Percentiles rank a stretch among this genome's conserved stretches.
phyloP scores from a whole-genome alignment of 2,888 invertebrate species.

The Alloscopus bannaensis region DNA sequence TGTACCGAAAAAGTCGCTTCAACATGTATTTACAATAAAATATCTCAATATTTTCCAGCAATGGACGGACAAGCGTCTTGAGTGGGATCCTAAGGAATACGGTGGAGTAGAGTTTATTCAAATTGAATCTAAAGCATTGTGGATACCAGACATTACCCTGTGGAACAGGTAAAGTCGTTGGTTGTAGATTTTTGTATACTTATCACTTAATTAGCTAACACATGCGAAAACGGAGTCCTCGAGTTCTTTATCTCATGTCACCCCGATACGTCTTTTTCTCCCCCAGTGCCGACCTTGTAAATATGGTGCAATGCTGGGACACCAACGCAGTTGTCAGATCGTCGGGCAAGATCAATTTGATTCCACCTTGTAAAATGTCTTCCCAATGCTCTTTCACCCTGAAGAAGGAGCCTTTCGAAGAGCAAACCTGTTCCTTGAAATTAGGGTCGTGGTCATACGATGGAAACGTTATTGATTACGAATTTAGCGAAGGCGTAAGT shows the following conservation, averaged over 20 bases:
- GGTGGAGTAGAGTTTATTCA: slow-evolving; percentile 55
- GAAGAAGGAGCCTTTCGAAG: slow-evolving; percentile 49
- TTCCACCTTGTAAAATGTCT: slow-evolving; percentile 65
- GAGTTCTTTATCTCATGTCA: no score
- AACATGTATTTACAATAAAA: neutral
- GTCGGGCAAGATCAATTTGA: slow-evolving; percentile 58
- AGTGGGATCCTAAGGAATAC: slow-evolving; percentile 59
- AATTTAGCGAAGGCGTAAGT: slow-evolving; percentile 57
- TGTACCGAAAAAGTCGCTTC: neutral
- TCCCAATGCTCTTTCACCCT: slow-evolving; percentile 63
- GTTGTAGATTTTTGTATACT: no score
- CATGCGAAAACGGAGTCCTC: no score
- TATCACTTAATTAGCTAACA: no score
- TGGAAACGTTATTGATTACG: slow-evolving; percentile 57
- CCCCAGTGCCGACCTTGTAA: slow-evolving; percentile 39
- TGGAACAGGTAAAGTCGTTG: slow-evolving; percentile 63
- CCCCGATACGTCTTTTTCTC: neutral
- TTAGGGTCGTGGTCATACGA: slow-evolving; percentile 69
- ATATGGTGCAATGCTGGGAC: slow-evolving; percentile 53
- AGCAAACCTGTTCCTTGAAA: slow-evolving; percentile 64
- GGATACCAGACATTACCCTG: slow-evolving; percentile 66
- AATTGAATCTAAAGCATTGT: slow-evolving; percentile 56
- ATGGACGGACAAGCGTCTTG: slow-evolving; percentile 65
- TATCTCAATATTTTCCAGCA: slow-evolving; percentile 22
- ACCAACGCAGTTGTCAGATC: slow-evolving; percentile 58